phyloP scores from a whole-genome alignment of 2,888 invertebrate genomes.

The Nezara viridula region DNA sequence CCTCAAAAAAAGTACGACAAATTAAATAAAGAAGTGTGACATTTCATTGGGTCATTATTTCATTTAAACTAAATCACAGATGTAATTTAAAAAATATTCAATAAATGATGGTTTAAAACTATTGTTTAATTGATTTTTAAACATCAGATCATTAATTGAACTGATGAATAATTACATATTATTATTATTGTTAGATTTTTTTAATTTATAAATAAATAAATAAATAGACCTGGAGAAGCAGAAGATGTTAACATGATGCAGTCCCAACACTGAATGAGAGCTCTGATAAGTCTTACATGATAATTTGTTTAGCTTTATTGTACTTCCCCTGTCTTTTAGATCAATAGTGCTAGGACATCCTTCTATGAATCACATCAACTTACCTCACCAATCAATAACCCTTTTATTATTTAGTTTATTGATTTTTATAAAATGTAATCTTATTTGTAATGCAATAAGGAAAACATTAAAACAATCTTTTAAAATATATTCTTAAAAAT shows the following conservation, averaged over 20 bases:
- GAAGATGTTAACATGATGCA: neutral
- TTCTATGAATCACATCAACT: neutral
- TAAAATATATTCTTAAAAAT: neutral
- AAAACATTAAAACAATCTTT: neutral
- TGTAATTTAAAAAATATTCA: neutral
- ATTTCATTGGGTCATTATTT: neutral
- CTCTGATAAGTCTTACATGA: neutral
- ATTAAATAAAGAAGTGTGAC: no score
- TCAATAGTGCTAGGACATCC: conserved; percentile 16
- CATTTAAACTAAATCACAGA: neutral
- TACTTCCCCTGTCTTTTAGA: conserved; percentile 22
- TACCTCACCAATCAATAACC: neutral
- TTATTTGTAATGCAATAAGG: neutral
- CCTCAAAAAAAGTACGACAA: no score
- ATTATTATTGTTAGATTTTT: neutral
- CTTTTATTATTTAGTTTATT: conserved; percentile 30
- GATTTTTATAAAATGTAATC: neutral
- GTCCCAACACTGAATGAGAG: neutral
- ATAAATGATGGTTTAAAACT: no score
- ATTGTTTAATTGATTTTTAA: no score
- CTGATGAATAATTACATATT: neutral
- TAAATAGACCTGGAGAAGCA: neutral
- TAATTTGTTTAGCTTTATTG: conserved; percentile 3
- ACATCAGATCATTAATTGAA: no score
- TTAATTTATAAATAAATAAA: neutral